Evolutionary conservation across 2,113 vertebrate genomes (phyloP).

Genomic region (Plectropomus leopardus): DNA sequence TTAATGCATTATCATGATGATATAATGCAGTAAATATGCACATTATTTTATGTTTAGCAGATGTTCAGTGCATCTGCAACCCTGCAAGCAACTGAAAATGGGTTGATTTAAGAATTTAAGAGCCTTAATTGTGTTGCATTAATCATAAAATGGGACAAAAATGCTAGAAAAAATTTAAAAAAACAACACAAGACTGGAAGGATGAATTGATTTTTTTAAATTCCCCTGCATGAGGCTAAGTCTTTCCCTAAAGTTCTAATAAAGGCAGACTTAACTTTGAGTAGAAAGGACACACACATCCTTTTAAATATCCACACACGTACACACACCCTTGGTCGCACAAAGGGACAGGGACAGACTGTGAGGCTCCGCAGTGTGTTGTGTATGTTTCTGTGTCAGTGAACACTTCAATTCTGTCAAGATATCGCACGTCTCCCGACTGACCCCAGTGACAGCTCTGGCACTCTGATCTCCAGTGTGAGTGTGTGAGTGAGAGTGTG

Average conservation of each 20-base stretch:
- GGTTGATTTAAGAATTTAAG: not conserved
- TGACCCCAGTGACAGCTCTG: conserved; percentile 60
- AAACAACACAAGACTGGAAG: not conserved
- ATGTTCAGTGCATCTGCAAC: not conserved
- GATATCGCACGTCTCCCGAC: conserved; percentile 54
- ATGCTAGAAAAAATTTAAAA: too few species aligned
- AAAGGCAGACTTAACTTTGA: not conserved
- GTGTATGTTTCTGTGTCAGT: conserved; percentile 49
- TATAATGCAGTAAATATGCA: not conserved
- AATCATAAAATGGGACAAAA: not conserved
- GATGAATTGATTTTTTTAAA: not conserved
- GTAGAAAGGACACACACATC: not conserved
- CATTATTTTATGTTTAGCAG: not conserved
- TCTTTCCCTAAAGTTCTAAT: not conserved
- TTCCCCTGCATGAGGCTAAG: not conserved
- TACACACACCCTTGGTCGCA: not conserved
- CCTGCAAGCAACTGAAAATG: not conserved
- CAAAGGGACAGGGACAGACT: conserved; percentile 34
- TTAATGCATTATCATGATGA: not conserved
- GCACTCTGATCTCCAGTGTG: conserved; percentile 24
- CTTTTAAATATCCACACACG: not conserved
- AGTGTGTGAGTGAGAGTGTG: conserved; percentile 9
- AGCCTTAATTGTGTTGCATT: not conserved
- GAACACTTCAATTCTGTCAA: conserved; percentile 66
- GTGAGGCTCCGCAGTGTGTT: conserved; percentile 18